Conservation (phyloP, 2,113 vertebrate species). For the Andinoacara biseriatus region DNA sequence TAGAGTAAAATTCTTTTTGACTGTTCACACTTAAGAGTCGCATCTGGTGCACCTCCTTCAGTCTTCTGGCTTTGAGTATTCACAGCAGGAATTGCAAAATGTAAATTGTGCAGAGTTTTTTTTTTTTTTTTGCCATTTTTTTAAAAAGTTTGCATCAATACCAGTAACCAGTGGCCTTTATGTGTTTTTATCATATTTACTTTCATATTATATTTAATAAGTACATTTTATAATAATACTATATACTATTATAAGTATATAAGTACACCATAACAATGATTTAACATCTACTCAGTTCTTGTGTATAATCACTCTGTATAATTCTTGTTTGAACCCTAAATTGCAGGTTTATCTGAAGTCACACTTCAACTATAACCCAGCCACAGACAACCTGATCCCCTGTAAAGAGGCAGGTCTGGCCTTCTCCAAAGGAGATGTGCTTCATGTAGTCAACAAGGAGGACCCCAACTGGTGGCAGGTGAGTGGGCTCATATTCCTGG, state of each 20-base stretch:
- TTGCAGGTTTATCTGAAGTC: constrained; percentile 93
- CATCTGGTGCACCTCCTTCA: not conserved
- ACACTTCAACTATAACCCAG: constrained; percentile 97
- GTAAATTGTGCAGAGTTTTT: not conserved
- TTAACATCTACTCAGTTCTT: too few species aligned
- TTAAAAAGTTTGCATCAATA: not conserved
- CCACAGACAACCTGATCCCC: constrained; percentile 94
- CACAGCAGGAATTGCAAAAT: not conserved
- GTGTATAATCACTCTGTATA: not conserved
- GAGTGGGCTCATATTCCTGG: constrained; percentile 45
- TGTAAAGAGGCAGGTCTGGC: constrained; percentile 97
- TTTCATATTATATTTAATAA: not conserved
- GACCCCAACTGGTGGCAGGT: constrained; percentile 99
- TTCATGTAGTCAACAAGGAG: constrained; percentile 97
- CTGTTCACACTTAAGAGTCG: not conserved
- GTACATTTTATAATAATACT: too few species aligned
- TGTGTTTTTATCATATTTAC: not conserved
- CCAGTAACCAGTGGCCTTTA: not conserved
- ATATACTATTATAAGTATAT: not conserved
- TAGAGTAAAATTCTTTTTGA: not conserved
- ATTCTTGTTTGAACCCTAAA: not conserved
- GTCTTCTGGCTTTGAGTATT: not conserved
- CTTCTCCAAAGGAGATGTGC: constrained; percentile 95
- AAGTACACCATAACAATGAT: not conserved
- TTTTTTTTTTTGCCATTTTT: not conserved